These are phyloP conservation scores for Ochotona curzoniae DNA, from an alignment of 2,113 vertebrate species.

Conservation along the genomic window DNA sequence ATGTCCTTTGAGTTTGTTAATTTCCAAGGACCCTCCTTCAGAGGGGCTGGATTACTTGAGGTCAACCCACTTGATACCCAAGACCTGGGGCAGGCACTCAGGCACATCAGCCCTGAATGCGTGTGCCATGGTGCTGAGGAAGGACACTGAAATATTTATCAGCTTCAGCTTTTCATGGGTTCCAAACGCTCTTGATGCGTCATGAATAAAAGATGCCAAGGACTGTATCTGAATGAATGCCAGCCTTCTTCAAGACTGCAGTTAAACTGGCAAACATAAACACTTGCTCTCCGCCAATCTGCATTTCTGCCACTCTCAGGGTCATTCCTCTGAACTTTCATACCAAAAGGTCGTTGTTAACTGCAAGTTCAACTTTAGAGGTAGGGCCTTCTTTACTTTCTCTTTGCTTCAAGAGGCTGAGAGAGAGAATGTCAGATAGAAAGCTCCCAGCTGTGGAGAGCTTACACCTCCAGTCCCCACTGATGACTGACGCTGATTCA, in stretches of 20 bases:
- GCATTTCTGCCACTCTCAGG: not conserved
- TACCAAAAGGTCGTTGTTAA: not conserved
- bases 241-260: not conserved
- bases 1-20: not conserved
- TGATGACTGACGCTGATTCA: too few relatives aligned
- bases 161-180: not conserved
- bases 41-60: not conserved
- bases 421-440: too few relatives aligned
- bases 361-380: not conserved
- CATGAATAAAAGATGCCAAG: not conserved
- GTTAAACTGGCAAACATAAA: not conserved
- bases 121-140: not conserved
- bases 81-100: not conserved
- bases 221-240: slow-evolving; percentile 34
- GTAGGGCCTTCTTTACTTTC: not conserved
- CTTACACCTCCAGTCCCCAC: too few relatives aligned
- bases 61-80: not conserved
- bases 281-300: not conserved
- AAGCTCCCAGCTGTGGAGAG: too few relatives aligned
- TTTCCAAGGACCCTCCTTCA: not conserved
- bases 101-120: not conserved
- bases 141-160: slow-evolving; percentile 28
- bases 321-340: not conserved
- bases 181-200: not conserved
- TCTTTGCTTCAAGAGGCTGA: too few relatives aligned